Evolutionary conservation across 2,797 vertebrate genomes (phyloP), one percentile per base, ranked within the genome.

Genomic region (Okamejei kenojei): DNA sequence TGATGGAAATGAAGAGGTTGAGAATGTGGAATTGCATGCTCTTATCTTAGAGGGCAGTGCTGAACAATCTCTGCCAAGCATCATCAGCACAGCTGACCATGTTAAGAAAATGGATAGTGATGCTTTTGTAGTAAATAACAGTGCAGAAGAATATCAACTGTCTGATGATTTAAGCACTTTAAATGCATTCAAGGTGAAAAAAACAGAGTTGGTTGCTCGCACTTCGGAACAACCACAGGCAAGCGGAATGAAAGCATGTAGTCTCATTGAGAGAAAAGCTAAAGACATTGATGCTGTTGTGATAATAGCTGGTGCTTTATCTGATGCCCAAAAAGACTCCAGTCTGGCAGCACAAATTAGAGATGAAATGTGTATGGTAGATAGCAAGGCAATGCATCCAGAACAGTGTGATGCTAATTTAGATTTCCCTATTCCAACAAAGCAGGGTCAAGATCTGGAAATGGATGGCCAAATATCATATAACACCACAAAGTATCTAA

Each of bases 91-190:
- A 73, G 88, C 15, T 91, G 90, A 91, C 65, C 58, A 65, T 65
- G 84, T 32, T 65, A n/a, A 88, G 84, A n/a, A 88, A 10, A 4
- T 88, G 68, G 38, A 74, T 45, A 54, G 29, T 54, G 90, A 74
- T 65, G 86, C 63, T 23, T 6, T 90, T 65, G 63, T 65, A 35
- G 32, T 63, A 90, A 32, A 90, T 88, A n/a, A 7, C 26, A 61
- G 23, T 90, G 63, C 61, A 74, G 84, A 65, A 88, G 10, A 90
- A 19, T 35, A 21, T 73, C 21, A 76, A 54, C 71, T 74, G 71
- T 92, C 29, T 90, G 32, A 35, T 71, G 86, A 76, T 73, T 92
- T 76, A n/a, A 76, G 45, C 73, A 74, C 9, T n/a, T 92, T 38
- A 23, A 76, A n/a, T 15, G 10, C 71, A 76, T 38, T 54, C 7